Conservation (phyloP, 2,888 invertebrate species). For the Rhimphoctona megacephalus region DNA sequence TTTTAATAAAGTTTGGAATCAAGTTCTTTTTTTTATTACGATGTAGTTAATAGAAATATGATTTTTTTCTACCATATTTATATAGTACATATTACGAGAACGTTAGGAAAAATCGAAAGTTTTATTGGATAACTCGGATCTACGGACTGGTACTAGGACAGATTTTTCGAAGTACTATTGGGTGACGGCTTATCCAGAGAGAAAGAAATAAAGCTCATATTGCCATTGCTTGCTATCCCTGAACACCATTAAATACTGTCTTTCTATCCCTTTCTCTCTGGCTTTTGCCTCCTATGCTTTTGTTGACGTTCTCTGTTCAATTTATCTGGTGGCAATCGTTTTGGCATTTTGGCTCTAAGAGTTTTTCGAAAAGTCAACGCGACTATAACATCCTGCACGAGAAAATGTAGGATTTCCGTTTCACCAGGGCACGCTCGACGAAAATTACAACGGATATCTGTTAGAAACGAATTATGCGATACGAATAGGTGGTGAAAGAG, state of each 20-base stretch:
- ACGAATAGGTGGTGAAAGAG: slow-evolving; percentile 11
- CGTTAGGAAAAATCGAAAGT: not conserved
- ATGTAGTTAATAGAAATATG: not conserved
- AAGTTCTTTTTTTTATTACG: not conserved
- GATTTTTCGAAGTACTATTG: slow-evolving; percentile 15
- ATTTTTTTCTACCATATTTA: not conserved
- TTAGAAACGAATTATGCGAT: slow-evolving; percentile 32
- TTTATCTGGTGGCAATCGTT: not conserved
- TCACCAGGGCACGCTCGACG: slow-evolving; percentile 46
- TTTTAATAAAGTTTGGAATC: not conserved
- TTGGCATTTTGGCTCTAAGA: not conserved
- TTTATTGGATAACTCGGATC: not conserved
- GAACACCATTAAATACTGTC: not conserved
- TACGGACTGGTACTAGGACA: slow-evolving; percentile 1
- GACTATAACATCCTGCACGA: slow-evolving; percentile 23
- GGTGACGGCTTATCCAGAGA: slow-evolving; percentile 40
- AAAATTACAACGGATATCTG: slow-evolving; percentile 70
- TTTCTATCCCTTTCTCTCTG: slow-evolving; percentile 1
- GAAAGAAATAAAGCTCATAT: not conserved
- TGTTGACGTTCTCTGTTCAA: not conserved
- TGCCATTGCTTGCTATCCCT: not conserved
- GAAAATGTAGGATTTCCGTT: slow-evolving; percentile 62
- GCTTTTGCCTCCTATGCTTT: not conserved
- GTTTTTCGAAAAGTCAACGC: not conserved
- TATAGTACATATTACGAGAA: not conserved